Base-by-base conservation (phyloP, 1,140 invertebrate species). In the Hyles vespertilio region DNA sequence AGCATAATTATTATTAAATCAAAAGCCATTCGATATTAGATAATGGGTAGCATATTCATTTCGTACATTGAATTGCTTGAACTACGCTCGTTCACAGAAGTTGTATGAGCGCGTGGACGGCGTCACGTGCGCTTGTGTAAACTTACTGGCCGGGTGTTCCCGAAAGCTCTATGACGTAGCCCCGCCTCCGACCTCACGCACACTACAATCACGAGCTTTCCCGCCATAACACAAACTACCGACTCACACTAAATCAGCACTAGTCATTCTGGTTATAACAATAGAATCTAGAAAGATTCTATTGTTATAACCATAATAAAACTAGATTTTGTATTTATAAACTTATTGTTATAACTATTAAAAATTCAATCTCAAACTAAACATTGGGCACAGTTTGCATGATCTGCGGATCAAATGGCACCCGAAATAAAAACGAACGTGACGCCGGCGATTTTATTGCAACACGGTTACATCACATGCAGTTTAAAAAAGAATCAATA, bases 51-150 rank as follows among this genome's bases (percentile, higher is more conserved):
- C 22, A 22, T 22, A 8, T 40, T 40, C 8, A 40, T 40, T 40
- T 8, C 36, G 8, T 40, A 5, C 36, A 40, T 40, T 40, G 9
- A 6, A 9, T 9, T 34, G 10, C 8, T 5, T 51, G 50, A 51
- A 8, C 50, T 51, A 51, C 50, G 50, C 32, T 34, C 5, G 34
- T 51, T 11, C 43, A 32, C 4, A 44, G 11, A 22, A 36, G 9
- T 8, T 44, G 36, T 45, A 47, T 48, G 45, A 56, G 61, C 60
- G 67, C 79, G 78, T 84, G 83, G 48, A 44, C 32, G 43, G 52
- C 45, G 68, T 78, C 83, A 86, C 83, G 83, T 81, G 70, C 76
- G 70, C 75, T 65, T 47, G 40, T 34, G 40, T 53, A 51, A 47
- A 59, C 34, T 54, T 51, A 11, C 32, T 44, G n/a, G 22, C 10